Evolutionary conservation across 53 echinoderm and acorn worm genomes (phyloP).

Genomic region (Stichopus horrens): DNA sequence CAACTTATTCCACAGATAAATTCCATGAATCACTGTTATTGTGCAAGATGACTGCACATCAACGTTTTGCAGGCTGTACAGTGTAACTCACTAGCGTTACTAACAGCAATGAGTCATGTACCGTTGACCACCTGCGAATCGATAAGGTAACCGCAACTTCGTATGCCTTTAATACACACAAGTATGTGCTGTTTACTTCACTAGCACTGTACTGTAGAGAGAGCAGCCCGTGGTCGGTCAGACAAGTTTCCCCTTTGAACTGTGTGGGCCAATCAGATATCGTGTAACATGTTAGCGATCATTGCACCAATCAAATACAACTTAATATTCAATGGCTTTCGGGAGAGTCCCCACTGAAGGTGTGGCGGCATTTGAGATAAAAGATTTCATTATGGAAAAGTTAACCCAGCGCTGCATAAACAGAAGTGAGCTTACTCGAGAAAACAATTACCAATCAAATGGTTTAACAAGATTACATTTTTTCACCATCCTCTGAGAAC

Average conservation of each 20-base stretch:
- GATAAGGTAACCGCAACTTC: neutral
- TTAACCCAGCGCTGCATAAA: no score
- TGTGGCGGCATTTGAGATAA: slow-evolving; percentile 1
- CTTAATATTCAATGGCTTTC: neutral
- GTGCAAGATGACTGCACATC: neutral
- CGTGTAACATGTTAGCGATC: neutral
- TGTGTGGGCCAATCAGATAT: slow-evolving; percentile 10
- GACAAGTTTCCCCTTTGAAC: slow-evolving; percentile 32
- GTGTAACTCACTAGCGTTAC: neutral
- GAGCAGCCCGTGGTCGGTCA: neutral
- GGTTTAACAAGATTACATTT: no score
- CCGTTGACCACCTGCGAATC: slow-evolving; percentile 11
- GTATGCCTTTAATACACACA: no score
- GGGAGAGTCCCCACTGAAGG: slow-evolving; percentile 26
- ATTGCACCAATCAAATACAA: neutral
- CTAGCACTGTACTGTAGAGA: neutral
- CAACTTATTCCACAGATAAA: neutral
- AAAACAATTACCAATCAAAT: no score
- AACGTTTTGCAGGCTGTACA: neutral
- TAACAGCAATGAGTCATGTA: slow-evolving; percentile 7
- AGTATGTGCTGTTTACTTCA: neutral
- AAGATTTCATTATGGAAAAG: neutral
- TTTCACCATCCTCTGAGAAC: no score
- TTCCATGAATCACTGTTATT: neutral
- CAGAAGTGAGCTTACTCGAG: no score